These are phyloP conservation scores for Syngnathoides biaculeatus DNA, from an alignment of 2,113 vertebrate genomes.

Conservation along the genomic window DNA sequence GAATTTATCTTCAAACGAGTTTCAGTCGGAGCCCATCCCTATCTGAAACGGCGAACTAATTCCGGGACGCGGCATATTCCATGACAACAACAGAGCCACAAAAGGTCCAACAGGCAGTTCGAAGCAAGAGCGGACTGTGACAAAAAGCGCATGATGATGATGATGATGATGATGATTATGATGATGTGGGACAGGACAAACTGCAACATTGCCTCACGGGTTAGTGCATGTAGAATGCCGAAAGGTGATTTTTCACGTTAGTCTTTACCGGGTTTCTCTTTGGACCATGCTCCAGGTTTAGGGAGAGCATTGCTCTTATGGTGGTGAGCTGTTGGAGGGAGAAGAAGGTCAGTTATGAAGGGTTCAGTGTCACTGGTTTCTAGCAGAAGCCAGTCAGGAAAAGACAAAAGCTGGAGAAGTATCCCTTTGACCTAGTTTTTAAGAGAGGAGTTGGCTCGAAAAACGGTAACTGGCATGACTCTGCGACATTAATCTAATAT, in stretches of 20 bases:
- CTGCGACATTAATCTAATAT: conserved; percentile 10
- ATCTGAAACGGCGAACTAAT: not conserved
- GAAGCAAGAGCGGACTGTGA: conserved; percentile 26
- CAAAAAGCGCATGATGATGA: conserved; percentile 38
- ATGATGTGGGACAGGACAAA: conserved; percentile 23
- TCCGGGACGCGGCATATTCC: not conserved
- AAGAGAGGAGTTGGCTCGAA: conserved; percentile 26
- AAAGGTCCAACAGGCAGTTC: conserved; percentile 27
- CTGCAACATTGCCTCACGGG: conserved; percentile 25
- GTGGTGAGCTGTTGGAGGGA: conserved; percentile 54
- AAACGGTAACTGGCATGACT: conserved; percentile 15
- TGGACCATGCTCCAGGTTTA: conserved; percentile 51
- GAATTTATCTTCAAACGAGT: not conserved
- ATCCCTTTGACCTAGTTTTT: conserved; percentile 19
- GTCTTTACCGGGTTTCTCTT: conserved; percentile 67
- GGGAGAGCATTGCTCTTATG: conserved; percentile 54
- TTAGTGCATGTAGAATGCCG: conserved; percentile 52
- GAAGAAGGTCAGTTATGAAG: conserved; percentile 55
- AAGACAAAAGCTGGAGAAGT: conserved; percentile 8
- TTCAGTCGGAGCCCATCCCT: not conserved
- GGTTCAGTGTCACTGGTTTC: not conserved
- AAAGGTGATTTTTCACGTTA: conserved; percentile 36
- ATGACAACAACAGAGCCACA: conserved; percentile 39
- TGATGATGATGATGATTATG: conserved; percentile 12
- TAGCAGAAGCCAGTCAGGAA: not conserved